Percentiles rank a stretch among this genome's conserved stretches.
Evolutionary conservation across 2,797 vertebrate species (phyloP).

Genomic region (Oreochromis mossambicus): DNA sequence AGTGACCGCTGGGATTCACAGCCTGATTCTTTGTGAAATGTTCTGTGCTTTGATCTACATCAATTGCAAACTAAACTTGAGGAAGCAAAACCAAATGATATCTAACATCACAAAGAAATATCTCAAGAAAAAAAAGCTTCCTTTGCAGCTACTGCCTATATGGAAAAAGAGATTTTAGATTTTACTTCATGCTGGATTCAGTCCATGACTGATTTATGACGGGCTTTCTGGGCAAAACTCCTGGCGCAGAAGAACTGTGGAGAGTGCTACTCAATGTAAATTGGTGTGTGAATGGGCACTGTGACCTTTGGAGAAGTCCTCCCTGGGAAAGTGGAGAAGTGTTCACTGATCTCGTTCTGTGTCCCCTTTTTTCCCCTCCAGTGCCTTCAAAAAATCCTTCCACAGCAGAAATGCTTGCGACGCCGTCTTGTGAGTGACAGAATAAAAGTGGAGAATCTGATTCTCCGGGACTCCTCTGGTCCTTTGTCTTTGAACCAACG

Average conservation of each 20-base stretch:
- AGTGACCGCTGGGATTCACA: conserved; percentile 58
- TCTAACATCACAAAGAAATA: conserved; percentile 13
- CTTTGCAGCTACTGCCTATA: not conserved
- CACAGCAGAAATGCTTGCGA: conserved; percentile 39
- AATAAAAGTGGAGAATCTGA: conserved; percentile 32
- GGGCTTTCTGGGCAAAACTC: conserved; percentile 42
- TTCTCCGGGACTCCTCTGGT: conserved; percentile 17
- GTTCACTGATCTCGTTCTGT: conserved; percentile 21
- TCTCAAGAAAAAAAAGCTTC: not conserved
- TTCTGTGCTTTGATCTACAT: conserved; percentile 56
- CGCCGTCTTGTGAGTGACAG: conserved; percentile 26
- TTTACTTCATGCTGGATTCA: conserved; percentile 38
- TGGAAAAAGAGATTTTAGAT: conserved; percentile 19
- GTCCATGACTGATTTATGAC: conserved; percentile 62
- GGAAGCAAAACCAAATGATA: conserved; percentile 29
- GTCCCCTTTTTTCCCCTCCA: not conserved
- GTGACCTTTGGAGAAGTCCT: conserved; percentile 70
- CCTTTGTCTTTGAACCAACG: conserved; percentile 46
- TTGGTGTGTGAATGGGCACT: conserved; percentile 48
- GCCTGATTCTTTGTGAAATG: conserved; percentile 48
- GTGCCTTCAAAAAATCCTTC: conserved; percentile 36
- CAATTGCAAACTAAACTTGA: conserved; percentile 40
- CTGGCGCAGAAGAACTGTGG: conserved; percentile 45
- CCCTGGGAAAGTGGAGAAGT: conserved; percentile 33
- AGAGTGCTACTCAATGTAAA: conserved; percentile 72